Base-by-base conservation (phyloP, 2,113 vertebrate species). In the Arizona elegans region DNA sequence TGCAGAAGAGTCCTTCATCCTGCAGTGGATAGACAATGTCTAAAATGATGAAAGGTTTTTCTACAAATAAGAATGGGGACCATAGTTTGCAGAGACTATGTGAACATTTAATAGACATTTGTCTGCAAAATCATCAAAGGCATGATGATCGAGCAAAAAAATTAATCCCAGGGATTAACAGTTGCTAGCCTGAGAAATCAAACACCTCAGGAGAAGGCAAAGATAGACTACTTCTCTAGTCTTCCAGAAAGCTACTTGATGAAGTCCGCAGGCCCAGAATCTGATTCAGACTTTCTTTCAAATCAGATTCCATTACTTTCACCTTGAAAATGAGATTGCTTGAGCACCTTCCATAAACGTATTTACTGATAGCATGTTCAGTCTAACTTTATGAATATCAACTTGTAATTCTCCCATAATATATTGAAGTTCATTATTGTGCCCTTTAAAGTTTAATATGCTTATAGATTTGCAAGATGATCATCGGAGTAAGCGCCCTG, bases 221-320 rank as follows among this genome's bases (percentile, higher is more conserved):
- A 10, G 62, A n/a, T n/a, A 70, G 12, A 70, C n/a, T 38, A 81
- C 70, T 81, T 19, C 70, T 33, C 2, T 29, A 7, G 75, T 56
- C 53, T 90, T 56, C 59, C 58, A 52, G 13, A 23, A 38, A 23
- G 17, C 75, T 38, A 81, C 70, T 81, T 81, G 75, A 81, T 38
- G 75, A 81, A 43, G 33, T 38, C 15, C 7, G 15, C 70, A 81
- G 33, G 21, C 7, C 33, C 70, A 81, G 33, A 38, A 81, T 21
- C 8, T 81, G 75, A 81, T 17, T 81, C 3, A 1, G 17, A 81
- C 33, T 81, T 81, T 81, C 7, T n/a, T 90, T 52, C 50, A 43
- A 91, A 93, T 6, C 65, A 65, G 92, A 92, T 94, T 91, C 65
- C 13, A 91, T 54, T 70, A 90, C 90, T 38, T 10, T 65, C 47